Conservation (phyloP, 2,113 vertebrate genomes). For the Candoia aspera region DNA sequence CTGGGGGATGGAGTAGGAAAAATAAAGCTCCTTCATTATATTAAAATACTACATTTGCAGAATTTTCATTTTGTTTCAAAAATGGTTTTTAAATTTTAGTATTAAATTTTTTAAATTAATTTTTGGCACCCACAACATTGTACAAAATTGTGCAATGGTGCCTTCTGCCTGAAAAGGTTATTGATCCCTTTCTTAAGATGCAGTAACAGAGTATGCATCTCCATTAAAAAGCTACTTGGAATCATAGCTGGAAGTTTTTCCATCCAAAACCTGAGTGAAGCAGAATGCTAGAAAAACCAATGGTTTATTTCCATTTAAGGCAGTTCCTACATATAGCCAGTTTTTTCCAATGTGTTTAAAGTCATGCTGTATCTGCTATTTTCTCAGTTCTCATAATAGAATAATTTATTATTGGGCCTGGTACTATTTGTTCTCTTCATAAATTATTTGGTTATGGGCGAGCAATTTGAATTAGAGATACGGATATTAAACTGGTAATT, state of each 20-base stretch:
- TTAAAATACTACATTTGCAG: background rate
- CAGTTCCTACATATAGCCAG: background rate
- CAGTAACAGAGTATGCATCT: background rate
- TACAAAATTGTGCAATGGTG: background rate
- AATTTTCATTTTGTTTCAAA: background rate
- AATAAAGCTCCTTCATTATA: background rate
- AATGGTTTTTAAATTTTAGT: background rate
- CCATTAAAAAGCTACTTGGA: background rate
- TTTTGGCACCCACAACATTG: background rate
- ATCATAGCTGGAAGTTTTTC: background rate
- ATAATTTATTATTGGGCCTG: background rate
- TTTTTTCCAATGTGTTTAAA: background rate
- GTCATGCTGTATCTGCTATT: background rate
- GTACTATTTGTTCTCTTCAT: background rate
- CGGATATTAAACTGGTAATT: background rate
- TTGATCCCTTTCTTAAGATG: background rate
- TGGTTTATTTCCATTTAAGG: background rate
- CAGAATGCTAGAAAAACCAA: background rate
- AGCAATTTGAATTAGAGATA: background rate
- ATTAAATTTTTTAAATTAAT: background rate
- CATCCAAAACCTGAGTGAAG: background rate
- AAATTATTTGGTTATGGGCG: background rate
- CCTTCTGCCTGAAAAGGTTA: background rate
- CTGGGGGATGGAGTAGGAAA: background rate
- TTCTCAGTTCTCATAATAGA: background rate